Percentiles rank a stretch among this genome's conserved stretches.
Conservation (phyloP, 2,113 vertebrate species). For the Podocnemis expansa region DNA sequence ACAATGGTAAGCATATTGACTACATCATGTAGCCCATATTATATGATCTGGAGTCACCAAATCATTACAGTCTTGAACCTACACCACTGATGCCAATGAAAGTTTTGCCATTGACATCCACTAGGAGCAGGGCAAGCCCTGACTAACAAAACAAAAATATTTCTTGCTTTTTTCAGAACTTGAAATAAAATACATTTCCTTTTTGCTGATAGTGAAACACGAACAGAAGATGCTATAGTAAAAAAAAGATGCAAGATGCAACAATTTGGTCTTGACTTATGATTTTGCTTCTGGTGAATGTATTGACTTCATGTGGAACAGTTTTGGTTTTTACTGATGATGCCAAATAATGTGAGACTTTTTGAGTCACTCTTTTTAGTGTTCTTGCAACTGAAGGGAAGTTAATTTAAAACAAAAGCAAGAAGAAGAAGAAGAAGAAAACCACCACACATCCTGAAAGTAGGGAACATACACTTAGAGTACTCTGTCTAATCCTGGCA, state of each 20-base stretch:
- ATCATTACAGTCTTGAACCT: neutral
- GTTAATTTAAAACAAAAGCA: neutral
- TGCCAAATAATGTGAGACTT: neutral
- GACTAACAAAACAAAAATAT: fast-evolving
- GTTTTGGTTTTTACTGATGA: neutral
- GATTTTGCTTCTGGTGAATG: neutral
- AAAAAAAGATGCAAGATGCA: no score
- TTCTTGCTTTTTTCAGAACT: neutral
- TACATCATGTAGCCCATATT: no score
- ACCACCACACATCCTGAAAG: neutral
- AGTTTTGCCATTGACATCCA: neutral
- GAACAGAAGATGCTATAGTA: neutral
- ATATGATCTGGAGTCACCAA: neutral
- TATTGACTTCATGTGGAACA: neutral
- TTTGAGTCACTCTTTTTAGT: neutral
- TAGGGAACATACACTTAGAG: neutral
- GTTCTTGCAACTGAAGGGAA: neutral
- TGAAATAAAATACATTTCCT: neutral
- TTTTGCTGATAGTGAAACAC: fast-evolving
- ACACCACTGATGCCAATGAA: neutral
- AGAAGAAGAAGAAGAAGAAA: no score
- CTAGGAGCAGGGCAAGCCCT: neutral
- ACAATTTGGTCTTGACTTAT: neutral
- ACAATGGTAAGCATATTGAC: no score
- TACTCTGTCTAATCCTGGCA: neutral